A percentile compares a stretch with the other conserved stretches of the same genome.
Conservation (phyloP, 37 sponge, comb jelly and placozoan species). For the Tethya wilhelma region DNA sequence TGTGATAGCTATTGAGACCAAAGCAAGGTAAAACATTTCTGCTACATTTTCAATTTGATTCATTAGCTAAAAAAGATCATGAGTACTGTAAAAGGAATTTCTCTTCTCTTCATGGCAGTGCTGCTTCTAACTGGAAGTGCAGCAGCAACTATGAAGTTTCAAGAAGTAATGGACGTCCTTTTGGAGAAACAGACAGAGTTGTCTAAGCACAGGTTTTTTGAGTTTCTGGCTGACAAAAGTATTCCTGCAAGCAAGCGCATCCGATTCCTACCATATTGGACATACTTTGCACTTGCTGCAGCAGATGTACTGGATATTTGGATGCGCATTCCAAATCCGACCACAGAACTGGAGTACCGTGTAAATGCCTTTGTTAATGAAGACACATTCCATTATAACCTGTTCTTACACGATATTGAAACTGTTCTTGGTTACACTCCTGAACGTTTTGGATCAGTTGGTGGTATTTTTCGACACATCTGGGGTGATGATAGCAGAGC, state of each 20-base stretch:
- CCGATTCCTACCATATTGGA: not conserved
- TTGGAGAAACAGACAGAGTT: not conserved
- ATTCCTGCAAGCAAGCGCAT: not conserved
- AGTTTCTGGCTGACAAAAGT: not conserved
- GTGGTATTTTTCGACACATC: not conserved
- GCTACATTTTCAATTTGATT: too few species aligned
- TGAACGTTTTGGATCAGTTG: not conserved
- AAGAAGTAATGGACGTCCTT: not conserved
- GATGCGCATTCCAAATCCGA: not conserved
- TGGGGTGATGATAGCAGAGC: slow-evolving; percentile 8
- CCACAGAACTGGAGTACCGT: slow-evolving; percentile 2
- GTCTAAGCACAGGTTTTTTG: not conserved
- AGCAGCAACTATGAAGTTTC: not conserved
- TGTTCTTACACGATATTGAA: slow-evolving; percentile 6
- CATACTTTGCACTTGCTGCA: not conserved
- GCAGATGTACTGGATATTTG: slow-evolving; percentile 5
- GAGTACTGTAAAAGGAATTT: too few species aligned
- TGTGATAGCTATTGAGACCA: too few species aligned
- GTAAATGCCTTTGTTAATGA: not conserved
- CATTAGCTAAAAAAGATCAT: too few species aligned
- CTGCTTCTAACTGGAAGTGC: too few species aligned
- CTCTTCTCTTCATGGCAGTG: too few species aligned
- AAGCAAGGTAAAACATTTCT: too few species aligned
- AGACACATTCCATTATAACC: slow-evolving; percentile 3
- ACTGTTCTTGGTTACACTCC: not conserved